Conservation (phyloP, 2,797 vertebrate species). For the Darevskia nairensis region DNA sequence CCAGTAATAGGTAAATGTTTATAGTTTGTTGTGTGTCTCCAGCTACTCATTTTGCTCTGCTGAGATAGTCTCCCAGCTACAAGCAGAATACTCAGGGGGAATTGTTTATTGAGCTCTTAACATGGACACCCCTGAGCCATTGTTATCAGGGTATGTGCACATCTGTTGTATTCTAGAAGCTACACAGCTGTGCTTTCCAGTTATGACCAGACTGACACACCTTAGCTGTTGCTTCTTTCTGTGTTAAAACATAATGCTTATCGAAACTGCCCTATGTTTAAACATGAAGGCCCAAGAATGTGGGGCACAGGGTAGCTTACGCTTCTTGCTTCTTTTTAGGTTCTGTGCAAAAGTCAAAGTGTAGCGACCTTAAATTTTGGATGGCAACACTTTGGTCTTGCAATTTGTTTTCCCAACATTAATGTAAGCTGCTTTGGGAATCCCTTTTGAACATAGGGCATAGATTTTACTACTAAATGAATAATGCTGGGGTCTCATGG, state of each 20-base stretch:
- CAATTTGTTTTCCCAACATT: neutral
- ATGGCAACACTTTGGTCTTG: neutral
- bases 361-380: neutral
- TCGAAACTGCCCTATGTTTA: neutral
- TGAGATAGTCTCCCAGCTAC: neutral
- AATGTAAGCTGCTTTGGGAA: neutral
- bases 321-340: neutral
- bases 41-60: neutral
- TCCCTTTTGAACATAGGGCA: neutral
- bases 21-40: neutral
- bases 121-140: neutral
- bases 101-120: neutral
- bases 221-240: neutral
- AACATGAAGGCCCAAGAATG: neutral
- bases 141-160: neutral
- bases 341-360: neutral
- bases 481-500: neutral
- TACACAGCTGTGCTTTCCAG: neutral
- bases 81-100: neutral
- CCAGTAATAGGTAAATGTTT: neutral
- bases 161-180: neutral
- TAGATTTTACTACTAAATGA: neutral
- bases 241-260: neutral
- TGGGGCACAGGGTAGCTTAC: neutral
- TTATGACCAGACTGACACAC: neutral